Conservation (phyloP, 2,888 invertebrate genomes). For the Heliconius sara region DNA sequence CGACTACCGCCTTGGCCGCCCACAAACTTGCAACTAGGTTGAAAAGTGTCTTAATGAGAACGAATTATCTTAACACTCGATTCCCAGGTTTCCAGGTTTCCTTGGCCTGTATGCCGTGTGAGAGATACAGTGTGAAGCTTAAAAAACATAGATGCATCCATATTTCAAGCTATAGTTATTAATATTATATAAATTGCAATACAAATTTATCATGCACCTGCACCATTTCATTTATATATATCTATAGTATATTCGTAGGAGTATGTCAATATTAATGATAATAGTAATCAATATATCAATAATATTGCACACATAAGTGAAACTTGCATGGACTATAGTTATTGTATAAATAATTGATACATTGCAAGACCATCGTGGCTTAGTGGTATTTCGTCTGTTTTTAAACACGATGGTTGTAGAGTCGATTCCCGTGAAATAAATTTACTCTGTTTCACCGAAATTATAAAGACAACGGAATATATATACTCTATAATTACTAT, state of each 20-base stretch:
- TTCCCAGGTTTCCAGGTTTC: too few species aligned
- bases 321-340: not conserved
- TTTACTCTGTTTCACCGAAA: too few species aligned
- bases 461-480: too few species aligned
- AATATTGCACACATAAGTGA: not conserved
- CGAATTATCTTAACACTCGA: too few species aligned
- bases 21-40: too few species aligned
- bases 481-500: too few species aligned
- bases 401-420: too few species aligned
- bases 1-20: too few species aligned
- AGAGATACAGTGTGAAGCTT: not conserved
- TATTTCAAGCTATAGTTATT: not conserved
- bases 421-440: not conserved
- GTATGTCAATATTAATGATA: slow-evolving; percentile 6
- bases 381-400: not conserved
- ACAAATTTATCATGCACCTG: not conserved
- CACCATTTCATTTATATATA: slow-evolving; percentile 3
- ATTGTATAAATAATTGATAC: not conserved
- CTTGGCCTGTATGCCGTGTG: too few species aligned
- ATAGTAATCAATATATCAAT: slow-evolving; percentile 18
- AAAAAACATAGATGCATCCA: not conserved
- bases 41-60: too few species aligned
- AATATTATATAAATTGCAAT: not conserved
- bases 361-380: not conserved
- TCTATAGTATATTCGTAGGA: slow-evolving; percentile 3